Percentiles rank a stretch among this genome's conserved stretches.
These are phyloP conservation scores for Perca schrenkii DNA, from an alignment of 2,113 vertebrate genomes.

Conservation along the genomic window DNA sequence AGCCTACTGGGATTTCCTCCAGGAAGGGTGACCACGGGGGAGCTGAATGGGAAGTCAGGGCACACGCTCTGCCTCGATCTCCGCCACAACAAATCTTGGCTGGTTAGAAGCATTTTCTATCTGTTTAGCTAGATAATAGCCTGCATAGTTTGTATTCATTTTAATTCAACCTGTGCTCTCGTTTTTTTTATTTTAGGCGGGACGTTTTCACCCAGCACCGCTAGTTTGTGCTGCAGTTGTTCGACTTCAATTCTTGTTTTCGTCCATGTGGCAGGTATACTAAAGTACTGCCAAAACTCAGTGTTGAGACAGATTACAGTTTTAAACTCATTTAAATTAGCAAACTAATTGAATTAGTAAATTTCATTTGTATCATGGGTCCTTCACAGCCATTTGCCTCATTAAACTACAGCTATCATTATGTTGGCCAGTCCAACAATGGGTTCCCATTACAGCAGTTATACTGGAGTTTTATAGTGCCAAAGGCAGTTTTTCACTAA, in stretches of 20 bases:
- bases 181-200: not conserved
- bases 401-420: conserved; percentile 56
- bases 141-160: not conserved
- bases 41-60: conserved; percentile 49
- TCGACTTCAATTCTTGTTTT: conserved; percentile 10
- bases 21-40: conserved; percentile 37
- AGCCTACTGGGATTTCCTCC: conserved; percentile 48
- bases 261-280: conserved; percentile 3
- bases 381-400: conserved; percentile 48
- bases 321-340: conserved; percentile 33
- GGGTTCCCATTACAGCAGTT: conserved; percentile 51
- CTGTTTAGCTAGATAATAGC: conserved; percentile 15
- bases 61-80: conserved; percentile 30
- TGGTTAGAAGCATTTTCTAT: conserved; percentile 45
- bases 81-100: conserved; percentile 42
- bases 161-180: conserved; percentile 7
- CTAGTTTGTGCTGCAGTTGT: not conserved
- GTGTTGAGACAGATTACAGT: not conserved
- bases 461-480: conserved; percentile 34
- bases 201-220: not conserved
- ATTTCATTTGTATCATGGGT: conserved; percentile 37
- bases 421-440: conserved; percentile 43
- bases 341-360: conserved; percentile 43
- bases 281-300: conserved; percentile 17
- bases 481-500: conserved; percentile 45